Percentiles rank a stretch among this genome's conserved stretches.
These are phyloP conservation scores for Drosophila suzukii DNA, from an alignment of 1,140 invertebrate genomes.

Conservation along the genomic window DNA sequence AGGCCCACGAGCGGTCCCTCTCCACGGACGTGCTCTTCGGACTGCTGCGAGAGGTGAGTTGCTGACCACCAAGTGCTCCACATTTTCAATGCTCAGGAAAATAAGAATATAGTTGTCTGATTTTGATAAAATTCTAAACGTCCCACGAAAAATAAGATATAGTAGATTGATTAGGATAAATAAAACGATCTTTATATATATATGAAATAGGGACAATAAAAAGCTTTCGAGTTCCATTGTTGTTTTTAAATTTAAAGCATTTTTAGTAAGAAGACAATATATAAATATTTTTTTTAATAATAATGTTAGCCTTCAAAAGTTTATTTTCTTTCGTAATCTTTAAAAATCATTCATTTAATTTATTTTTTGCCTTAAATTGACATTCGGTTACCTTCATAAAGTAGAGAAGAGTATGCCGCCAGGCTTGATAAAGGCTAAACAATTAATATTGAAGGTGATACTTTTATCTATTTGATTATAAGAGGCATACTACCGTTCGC, in stretches of 20 bases:
- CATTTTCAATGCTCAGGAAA: not conserved
- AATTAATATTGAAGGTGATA: not conserved
- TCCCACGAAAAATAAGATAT: too few relatives aligned
- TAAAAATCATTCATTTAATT: not conserved
- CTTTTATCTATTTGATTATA: slow-evolving; percentile 10
- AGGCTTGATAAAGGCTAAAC: not conserved
- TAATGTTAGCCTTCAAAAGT: not conserved
- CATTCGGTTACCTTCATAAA: not conserved
- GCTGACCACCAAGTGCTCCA: not conserved
- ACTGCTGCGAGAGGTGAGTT: slow-evolving; percentile 94
- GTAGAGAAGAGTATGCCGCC: not conserved
- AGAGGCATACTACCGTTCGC: not conserved
- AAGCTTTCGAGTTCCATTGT: too few relatives aligned
- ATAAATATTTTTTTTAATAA: too few relatives aligned
- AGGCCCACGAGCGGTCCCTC: slow-evolving; percentile 98
- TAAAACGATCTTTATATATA: too few relatives aligned
- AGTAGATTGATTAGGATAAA: too few relatives aligned
- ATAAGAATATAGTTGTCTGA: too few relatives aligned
- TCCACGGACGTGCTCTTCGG: slow-evolving; percentile 99
- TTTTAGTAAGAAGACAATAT: too few relatives aligned
- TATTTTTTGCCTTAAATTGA: not conserved
- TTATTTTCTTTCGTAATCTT: not conserved
- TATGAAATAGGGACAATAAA: too few relatives aligned
- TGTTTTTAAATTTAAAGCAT: too few relatives aligned
- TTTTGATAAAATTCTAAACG: too few relatives aligned